Evolutionary conservation across 2,797 vertebrate species (phyloP).

Genomic region (Phrynocephalus vlangalii): DNA sequence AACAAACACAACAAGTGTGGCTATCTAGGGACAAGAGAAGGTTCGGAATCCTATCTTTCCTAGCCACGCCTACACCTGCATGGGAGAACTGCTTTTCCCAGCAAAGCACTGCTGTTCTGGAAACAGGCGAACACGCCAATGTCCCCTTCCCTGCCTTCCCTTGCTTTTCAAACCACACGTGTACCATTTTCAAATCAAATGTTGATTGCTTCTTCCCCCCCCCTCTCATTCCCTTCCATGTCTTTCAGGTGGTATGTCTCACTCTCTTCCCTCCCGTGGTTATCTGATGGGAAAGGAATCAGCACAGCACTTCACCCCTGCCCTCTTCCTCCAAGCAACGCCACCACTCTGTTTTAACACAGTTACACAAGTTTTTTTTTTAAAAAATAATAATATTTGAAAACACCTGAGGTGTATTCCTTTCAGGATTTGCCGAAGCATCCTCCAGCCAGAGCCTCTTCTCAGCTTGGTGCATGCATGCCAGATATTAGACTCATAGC

Average conservation of each 20-base stretch:
- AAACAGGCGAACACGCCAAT: background rate
- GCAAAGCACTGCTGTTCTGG: background rate
- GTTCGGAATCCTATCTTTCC: constrained; percentile 20
- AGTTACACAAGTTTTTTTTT: no score
- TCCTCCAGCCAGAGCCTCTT: background rate
- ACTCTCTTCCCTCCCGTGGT: background rate
- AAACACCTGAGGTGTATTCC: constrained; percentile 23
- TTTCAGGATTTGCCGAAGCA: background rate
- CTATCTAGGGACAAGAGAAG: constrained; percentile 21
- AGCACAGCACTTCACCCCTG: background rate
- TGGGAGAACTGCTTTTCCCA: background rate
- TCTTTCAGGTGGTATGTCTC: background rate
- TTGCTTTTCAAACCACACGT: background rate
- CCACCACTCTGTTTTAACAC: background rate
- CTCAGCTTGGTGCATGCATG: background rate
- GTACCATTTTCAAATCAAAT: background rate
- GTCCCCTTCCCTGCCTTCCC: background rate
- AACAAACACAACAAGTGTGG: constrained; percentile 18
- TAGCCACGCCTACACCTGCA: background rate
- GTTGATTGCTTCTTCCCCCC: background rate
- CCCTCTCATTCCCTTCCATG: background rate
- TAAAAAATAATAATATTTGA: background rate
- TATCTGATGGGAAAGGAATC: background rate
- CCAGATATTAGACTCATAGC: background rate
- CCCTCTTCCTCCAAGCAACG: no score